Evolutionary conservation across 2,888 invertebrate genomes (phyloP).

Genomic region (Drosophila paramelanica): DNA sequence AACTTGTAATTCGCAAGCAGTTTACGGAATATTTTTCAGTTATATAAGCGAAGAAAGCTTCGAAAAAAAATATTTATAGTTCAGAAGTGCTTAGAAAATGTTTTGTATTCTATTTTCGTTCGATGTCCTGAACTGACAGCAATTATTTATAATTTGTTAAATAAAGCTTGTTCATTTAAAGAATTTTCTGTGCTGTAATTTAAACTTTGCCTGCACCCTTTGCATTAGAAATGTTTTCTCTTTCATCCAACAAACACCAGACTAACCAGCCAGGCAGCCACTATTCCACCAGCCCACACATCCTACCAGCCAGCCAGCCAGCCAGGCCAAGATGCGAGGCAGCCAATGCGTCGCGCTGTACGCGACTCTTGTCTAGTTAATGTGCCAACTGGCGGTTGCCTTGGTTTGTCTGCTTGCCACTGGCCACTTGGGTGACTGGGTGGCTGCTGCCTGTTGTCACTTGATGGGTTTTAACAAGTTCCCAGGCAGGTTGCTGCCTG

Average conservation of each 20-base stretch:
- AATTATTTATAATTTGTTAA: background rate
- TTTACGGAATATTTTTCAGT: background rate
- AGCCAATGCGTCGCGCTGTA: slow-evolving; percentile 31
- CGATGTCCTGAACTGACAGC: no score
- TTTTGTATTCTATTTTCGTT: no score
- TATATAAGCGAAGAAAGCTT: background rate
- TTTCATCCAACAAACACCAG: slow-evolving; percentile 39
- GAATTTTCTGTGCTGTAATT: background rate
- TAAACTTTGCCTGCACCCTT: background rate
- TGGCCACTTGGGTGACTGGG: slow-evolving; percentile 45
- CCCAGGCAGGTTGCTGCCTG: slow-evolving; percentile 47
- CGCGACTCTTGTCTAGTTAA: slow-evolving; percentile 21
- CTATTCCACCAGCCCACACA: background rate
- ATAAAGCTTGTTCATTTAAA: background rate
- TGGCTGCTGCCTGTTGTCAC: slow-evolving; percentile 24
- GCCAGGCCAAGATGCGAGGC: slow-evolving; percentile 29
- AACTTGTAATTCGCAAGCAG: background rate
- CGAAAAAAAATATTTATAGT: background rate
- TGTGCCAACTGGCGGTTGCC: slow-evolving; percentile 28
- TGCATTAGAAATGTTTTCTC: slow-evolving; percentile 35
- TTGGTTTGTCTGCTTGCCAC: slow-evolving; percentile 6
- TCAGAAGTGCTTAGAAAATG: background rate
- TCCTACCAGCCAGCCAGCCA: slow-evolving; percentile 12
- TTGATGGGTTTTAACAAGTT: slow-evolving; percentile 52
- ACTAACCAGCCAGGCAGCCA: slow-evolving; percentile 11